phyloP scores from a whole-genome alignment of 2,797 vertebrate species.

The Pogoniulus pusillus region DNA sequence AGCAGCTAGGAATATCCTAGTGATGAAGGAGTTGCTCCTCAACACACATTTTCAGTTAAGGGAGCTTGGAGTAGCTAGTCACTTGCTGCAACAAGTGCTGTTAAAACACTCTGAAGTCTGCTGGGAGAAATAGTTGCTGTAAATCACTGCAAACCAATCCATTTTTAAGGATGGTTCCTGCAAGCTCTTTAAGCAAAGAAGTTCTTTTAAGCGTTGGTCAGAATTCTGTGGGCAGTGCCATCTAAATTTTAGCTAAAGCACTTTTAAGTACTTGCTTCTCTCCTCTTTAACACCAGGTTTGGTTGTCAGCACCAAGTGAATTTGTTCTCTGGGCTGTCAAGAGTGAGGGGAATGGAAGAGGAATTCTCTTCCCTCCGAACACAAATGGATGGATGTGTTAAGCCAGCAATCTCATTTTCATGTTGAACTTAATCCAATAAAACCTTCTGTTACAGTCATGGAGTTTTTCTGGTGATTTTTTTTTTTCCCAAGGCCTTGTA shows the following conservation, averaged over 20 bases:
- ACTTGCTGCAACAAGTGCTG: background rate
- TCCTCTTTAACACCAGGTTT: background rate
- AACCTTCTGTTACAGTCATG: background rate
- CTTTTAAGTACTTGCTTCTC: background rate
- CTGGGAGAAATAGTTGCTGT: background rate
- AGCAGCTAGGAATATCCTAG: background rate
- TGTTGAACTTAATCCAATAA: constrained; percentile 27
- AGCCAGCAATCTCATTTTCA: constrained; percentile 4
- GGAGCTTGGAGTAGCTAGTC: background rate
- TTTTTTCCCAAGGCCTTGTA: background rate
- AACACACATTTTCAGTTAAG: background rate
- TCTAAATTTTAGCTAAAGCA: background rate
- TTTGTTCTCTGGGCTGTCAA: background rate
- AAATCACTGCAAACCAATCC: background rate
- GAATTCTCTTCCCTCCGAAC: background rate
- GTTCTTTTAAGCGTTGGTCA: background rate
- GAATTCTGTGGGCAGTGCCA: background rate
- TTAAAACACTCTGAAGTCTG: background rate
- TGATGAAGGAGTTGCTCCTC: background rate
- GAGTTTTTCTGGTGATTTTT: background rate
- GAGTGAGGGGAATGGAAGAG: background rate
- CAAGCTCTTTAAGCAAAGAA: background rate
- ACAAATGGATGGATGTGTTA: constrained; percentile 6
- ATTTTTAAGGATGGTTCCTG: background rate
- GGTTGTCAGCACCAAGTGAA: background rate